Percentiles rank a stretch among this genome's conserved stretches.
These are phyloP conservation scores for Chrysotoxum bicinctum DNA, from an alignment of 2,888 invertebrate genomes.

Conservation along the genomic window DNA sequence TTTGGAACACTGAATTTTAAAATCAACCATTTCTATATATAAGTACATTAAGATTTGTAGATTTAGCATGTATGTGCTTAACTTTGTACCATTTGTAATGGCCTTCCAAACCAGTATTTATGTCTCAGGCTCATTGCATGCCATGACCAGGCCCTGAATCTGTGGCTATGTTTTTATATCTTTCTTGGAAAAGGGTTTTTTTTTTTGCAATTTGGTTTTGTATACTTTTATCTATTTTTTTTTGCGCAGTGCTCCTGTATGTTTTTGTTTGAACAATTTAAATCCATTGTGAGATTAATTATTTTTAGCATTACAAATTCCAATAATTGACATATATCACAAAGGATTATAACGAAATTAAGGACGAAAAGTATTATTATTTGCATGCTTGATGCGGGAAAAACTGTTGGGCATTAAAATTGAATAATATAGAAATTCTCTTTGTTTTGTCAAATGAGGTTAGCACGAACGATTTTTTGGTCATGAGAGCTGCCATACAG, in stretches of 20 bases:
- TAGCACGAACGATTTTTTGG: conserved; percentile 73
- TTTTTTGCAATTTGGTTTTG: conserved; percentile 26
- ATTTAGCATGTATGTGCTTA: no score
- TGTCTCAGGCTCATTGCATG: background rate
- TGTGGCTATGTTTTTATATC: background rate
- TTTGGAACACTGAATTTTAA: no score
- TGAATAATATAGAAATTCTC: conserved; percentile 73
- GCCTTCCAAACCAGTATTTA: no score
- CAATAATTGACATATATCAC: conserved; percentile 73
- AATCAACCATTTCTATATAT: no score
- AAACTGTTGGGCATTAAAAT: conserved; percentile 63
- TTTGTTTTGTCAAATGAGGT: conserved; percentile 81
- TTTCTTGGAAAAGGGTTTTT: conserved; percentile 7
- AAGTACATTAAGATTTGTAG: no score
- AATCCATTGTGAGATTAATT: conserved; percentile 73
- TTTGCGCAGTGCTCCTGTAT: background rate
- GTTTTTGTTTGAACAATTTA: conserved; percentile 68
- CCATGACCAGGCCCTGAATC: background rate
- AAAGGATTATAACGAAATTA: conserved; percentile 72
- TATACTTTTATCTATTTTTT: conserved; percentile 56
- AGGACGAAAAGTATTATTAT: conserved; percentile 48
- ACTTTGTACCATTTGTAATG: no score
- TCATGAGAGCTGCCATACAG: conserved; percentile 51
- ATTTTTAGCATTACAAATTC: conserved; percentile 73
- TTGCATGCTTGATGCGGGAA: conserved; percentile 39